phyloP scores from a whole-genome alignment of 2,888 invertebrate genomes.

The Diloba caeruleocephala region DNA sequence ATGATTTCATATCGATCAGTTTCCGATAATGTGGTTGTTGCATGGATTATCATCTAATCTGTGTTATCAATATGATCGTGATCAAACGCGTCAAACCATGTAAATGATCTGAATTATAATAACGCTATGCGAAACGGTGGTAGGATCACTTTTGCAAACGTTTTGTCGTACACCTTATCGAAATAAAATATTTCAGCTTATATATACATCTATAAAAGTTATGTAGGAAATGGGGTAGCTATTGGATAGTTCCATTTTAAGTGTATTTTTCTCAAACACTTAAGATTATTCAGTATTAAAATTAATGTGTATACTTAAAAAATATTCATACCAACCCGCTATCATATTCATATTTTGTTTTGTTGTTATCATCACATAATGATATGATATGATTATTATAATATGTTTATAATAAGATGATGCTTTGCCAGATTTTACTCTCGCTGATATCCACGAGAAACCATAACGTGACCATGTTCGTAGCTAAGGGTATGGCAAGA shows the following conservation, averaged over 20 bases:
- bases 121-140: not conserved
- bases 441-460: slow-evolving; percentile 29
- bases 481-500: slow-evolving; percentile 14
- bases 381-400: slow-evolving; percentile 23
- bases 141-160: no score
- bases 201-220: no score
- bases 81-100: no score
- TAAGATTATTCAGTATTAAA: no score
- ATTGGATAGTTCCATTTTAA: no score
- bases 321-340: slow-evolving; percentile 9
- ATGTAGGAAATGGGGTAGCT: no score
- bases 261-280: no score
- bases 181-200: slow-evolving; percentile 7
- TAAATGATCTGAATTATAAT: slow-evolving; percentile 9
- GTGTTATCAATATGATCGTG: slow-evolving; percentile 25
- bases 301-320: no score
- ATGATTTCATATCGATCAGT: slow-evolving; percentile 32
- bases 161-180: not conserved
- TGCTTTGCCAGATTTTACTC: slow-evolving; percentile 27
- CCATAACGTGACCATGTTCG: slow-evolving; percentile 32
- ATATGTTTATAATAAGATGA: slow-evolving; percentile 7
- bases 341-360: slow-evolving; percentile 1
- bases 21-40: slow-evolving; percentile 30
- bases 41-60: slow-evolving; percentile 29
- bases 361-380: slow-evolving; percentile 5